Percentiles rank a stretch among this genome's conserved stretches.
phyloP scores from a whole-genome alignment of 2,888 invertebrate genomes.

The Cephus nigrinus region DNA sequence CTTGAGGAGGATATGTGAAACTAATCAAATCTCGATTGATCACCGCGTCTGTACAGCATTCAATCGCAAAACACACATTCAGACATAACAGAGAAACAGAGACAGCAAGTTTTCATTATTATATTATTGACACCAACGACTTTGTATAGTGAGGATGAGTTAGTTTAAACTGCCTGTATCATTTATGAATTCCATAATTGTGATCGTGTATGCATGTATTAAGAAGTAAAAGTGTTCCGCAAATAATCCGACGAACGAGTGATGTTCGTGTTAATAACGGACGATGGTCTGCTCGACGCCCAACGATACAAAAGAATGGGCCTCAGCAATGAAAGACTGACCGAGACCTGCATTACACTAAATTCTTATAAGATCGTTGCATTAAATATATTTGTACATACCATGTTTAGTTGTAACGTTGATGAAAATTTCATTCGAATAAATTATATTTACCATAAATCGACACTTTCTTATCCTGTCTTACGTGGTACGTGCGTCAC shows the following conservation, averaged over 20 bases:
- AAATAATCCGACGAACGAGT: conserved; percentile 5
- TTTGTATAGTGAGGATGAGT: background rate
- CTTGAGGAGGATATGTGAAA: no score
- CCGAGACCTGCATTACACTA: conserved; percentile 64
- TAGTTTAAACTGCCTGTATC: conserved; percentile 12
- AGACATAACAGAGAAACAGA: no score
- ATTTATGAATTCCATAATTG: conserved; percentile 34
- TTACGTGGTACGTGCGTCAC: background rate
- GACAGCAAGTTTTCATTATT: background rate
- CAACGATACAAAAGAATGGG: conserved; percentile 35
- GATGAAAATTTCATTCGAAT: conserved; percentile 58
- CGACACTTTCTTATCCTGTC: background rate
- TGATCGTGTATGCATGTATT: conserved; percentile 2
- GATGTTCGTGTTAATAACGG: conserved; percentile 1
- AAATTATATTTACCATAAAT: conserved; percentile 63
- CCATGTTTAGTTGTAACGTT: conserved; percentile 56
- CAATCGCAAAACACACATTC: no score
- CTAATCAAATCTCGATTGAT: no score
- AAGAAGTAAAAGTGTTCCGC: conserved; percentile 13
- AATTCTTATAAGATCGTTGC: conserved; percentile 58
- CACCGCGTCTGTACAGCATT: no score
- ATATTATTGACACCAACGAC: background rate
- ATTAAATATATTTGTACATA: conserved; percentile 63
- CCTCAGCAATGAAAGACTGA: conserved; percentile 64
- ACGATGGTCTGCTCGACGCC: conserved; percentile 44